phyloP scores from a whole-genome alignment of 2,888 invertebrate species.

The Drosophila monieri region DNA sequence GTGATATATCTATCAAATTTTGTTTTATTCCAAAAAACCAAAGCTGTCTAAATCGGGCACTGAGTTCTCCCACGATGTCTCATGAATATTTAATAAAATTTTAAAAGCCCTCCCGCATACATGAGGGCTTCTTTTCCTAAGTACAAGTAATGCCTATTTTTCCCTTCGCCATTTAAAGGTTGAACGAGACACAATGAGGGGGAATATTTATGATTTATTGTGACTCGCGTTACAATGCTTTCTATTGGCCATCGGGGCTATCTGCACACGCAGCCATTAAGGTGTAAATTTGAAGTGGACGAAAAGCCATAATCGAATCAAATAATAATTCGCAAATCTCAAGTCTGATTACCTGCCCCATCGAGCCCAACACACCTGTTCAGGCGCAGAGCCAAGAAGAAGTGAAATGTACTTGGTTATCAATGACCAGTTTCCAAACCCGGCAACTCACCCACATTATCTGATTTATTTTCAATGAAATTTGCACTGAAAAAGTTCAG shows the following conservation, averaged over 20 bases:
- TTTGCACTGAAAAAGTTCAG: constrained; percentile 43
- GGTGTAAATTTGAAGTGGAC: constrained; percentile 31
- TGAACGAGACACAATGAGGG: background rate
- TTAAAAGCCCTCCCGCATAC: constrained; percentile 30
- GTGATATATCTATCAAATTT: constrained; percentile 52
- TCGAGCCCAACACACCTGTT: constrained; percentile 59
- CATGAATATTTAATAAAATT: constrained; percentile 40
- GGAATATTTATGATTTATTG: background rate
- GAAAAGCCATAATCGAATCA: constrained; percentile 37
- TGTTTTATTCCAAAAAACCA: constrained; percentile 9
- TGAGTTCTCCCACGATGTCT: constrained; percentile 12
- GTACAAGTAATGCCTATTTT: background rate
- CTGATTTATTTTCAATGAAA: constrained; percentile 17
- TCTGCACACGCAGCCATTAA: constrained; percentile 28
- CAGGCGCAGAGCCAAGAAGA: constrained; percentile 43
- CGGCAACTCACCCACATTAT: constrained; percentile 19
- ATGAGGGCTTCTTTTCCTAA: constrained; percentile 14
- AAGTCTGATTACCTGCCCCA: constrained; percentile 26
- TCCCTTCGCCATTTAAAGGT: background rate
- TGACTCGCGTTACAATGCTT: constrained; percentile 11
- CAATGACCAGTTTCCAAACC: constrained; percentile 30
- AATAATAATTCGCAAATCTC: constrained; percentile 43
- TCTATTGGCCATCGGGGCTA: constrained; percentile 29
- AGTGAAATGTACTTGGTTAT: constrained; percentile 57
- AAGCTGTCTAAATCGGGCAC: constrained; percentile 7